Conservation (phyloP, 2,797 vertebrate species). For the Helicolenus hilgendorfi region DNA sequence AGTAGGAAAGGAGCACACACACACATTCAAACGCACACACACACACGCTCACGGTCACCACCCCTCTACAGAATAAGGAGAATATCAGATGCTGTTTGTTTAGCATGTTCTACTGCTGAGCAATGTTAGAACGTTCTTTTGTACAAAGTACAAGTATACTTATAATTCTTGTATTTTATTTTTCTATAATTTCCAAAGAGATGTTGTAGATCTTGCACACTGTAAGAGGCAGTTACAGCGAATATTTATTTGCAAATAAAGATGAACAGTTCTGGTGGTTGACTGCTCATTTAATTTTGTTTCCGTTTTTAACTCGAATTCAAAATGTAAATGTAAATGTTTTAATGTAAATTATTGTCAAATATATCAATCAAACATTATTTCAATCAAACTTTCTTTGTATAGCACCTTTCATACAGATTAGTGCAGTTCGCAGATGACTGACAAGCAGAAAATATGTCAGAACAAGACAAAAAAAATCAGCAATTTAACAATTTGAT, state of each 20-base stretch:
- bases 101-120: constrained; percentile 97
- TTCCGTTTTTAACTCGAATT: constrained; percentile 4
- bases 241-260: constrained; percentile 98
- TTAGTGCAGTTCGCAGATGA: too few relatives aligned
- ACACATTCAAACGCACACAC: constrained; percentile 1
- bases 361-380: neutral
- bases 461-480: accelerated
- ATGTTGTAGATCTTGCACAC: constrained; percentile 97
- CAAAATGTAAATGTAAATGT: neutral
- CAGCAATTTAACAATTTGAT: too few relatives aligned
- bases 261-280: constrained; percentile 93
- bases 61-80: constrained; percentile 84
- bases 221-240: constrained; percentile 95
- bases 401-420: too few relatives aligned
- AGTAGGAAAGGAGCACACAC: constrained; percentile 43
- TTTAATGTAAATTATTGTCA: neutral
- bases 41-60: constrained; percentile 84
- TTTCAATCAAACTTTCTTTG: too few relatives aligned
- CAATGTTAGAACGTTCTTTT: constrained; percentile 97
- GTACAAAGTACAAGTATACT: constrained; percentile 98
- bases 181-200: constrained; percentile 99
- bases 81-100: constrained; percentile 94
- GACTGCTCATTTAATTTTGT: constrained; percentile 69
- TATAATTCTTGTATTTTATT: constrained; percentile 99
- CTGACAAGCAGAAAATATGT: too few relatives aligned